Conservation (phyloP, 2,113 vertebrate species). For the Panthera leo region DNA sequence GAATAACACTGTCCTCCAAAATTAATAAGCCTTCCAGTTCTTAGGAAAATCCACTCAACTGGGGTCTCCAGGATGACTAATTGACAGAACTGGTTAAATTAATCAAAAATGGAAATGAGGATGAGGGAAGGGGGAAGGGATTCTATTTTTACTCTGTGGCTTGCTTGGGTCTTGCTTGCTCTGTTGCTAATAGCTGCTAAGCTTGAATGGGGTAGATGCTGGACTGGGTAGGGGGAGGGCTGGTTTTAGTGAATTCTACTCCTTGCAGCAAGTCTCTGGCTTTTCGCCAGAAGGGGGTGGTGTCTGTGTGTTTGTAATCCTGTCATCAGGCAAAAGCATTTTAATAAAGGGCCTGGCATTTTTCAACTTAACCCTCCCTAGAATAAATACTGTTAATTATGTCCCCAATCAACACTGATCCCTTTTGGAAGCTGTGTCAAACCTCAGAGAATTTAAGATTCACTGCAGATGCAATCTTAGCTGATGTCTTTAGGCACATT, state of each 20-base stretch:
- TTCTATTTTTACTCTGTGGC: constrained; percentile 62
- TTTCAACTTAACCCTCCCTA: constrained; percentile 47
- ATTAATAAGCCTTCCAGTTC: constrained; percentile 69
- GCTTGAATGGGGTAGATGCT: constrained; percentile 52
- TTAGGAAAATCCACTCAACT: constrained; percentile 61
- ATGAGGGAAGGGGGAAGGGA: neutral
- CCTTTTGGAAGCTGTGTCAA: constrained; percentile 53
- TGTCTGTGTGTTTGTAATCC: constrained; percentile 41
- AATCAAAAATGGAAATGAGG: constrained; percentile 78
- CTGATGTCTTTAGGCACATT: constrained; percentile 35
- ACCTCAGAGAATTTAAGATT: neutral
- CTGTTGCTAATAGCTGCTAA: constrained; percentile 55
- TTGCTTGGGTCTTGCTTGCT: constrained; percentile 53
- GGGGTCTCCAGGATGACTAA: constrained; percentile 72
- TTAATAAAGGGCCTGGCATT: constrained; percentile 57
- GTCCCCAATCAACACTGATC: constrained; percentile 31
- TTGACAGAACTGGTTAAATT: constrained; percentile 72
- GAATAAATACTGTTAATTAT: constrained; percentile 69
- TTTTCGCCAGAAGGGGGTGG: neutral
- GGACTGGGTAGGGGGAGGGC: neutral
- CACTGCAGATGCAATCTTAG: neutral
- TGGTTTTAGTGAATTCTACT: constrained; percentile 40
- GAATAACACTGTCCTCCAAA: constrained; percentile 57
- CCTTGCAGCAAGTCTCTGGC: constrained; percentile 59
- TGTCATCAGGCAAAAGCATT: constrained; percentile 60